A percentile compares a stretch with the other conserved stretches of the same genome.
Evolutionary conservation across 2,888 invertebrate species (phyloP).

Genomic region (Xestia sexstrigata): DNA sequence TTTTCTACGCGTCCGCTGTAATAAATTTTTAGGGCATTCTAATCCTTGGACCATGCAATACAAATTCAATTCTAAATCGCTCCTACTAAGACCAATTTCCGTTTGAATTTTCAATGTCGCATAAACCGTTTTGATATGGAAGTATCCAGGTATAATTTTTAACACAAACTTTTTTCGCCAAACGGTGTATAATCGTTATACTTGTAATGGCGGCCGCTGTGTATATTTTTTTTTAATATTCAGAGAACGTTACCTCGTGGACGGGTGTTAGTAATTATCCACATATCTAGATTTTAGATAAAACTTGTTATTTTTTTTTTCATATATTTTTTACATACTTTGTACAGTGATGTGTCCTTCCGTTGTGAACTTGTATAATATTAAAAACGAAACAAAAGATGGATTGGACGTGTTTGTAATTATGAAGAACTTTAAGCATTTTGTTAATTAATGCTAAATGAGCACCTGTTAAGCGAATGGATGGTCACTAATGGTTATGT

Average conservation of each 20-base stretch:
- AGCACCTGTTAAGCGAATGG: conserved; percentile 62
- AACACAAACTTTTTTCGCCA: conserved; percentile 83
- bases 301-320: conserved; percentile 69
- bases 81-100: conserved; percentile 41
- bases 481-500: conserved; percentile 39
- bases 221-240: conserved; percentile 77
- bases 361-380: conserved; percentile 67
- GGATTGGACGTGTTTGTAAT: conserved; percentile 47
- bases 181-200: conserved; percentile 83
- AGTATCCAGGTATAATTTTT: conserved; percentile 81
- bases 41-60: conserved; percentile 57
- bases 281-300: conserved; percentile 88
- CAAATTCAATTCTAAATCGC: conserved; percentile 57
- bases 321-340: conserved; percentile 76
- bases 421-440: conserved; percentile 52
- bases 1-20: conserved; percentile 84
- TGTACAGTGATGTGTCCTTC: conserved; percentile 82
- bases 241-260: conserved; percentile 82
- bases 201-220: conserved; percentile 80
- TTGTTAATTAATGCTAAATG: conserved; percentile 59
- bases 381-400: conserved; percentile 70
- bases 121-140: conserved; percentile 64
- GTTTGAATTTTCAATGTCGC: conserved; percentile 18
- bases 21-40: conserved; percentile 80
- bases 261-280: conserved; percentile 85